phyloP scores from a whole-genome alignment of 2,797 vertebrate genomes.

The Xerus rutilus region DNA sequence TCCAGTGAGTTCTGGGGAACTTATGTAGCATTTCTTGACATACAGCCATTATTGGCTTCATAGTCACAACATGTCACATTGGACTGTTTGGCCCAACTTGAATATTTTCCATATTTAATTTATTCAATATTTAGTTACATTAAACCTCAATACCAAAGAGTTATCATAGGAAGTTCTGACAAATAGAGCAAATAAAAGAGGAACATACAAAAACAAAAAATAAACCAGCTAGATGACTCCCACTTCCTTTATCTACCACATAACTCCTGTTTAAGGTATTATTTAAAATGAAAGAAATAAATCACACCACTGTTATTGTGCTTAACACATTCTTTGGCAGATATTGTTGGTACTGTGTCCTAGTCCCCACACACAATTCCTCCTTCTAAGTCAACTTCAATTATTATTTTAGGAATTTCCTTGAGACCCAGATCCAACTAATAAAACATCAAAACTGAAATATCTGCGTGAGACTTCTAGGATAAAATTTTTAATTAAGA shows the following conservation, averaged over 20 bases:
- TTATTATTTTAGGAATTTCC: neutral
- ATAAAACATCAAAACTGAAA: neutral
- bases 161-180: neutral
- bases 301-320: neutral
- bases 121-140: slow-evolving; percentile 5
- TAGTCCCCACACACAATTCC: neutral
- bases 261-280: neutral
- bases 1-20: neutral
- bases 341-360: neutral
- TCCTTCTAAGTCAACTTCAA: neutral
- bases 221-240: neutral
- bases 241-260: neutral
- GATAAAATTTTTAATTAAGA: neutral
- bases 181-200: neutral
- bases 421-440: neutral
- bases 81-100: neutral
- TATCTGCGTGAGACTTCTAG: neutral
- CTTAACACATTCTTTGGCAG: neutral
- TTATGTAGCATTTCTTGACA: neutral
- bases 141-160: neutral
- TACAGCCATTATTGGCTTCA: neutral
- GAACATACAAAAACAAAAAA: neutral
- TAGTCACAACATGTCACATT: neutral
- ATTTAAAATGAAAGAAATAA: neutral
- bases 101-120: slow-evolving; percentile 27